phyloP scores from a whole-genome alignment of 92 coral and sea anemone species.

The Actinernus sp. region DNA sequence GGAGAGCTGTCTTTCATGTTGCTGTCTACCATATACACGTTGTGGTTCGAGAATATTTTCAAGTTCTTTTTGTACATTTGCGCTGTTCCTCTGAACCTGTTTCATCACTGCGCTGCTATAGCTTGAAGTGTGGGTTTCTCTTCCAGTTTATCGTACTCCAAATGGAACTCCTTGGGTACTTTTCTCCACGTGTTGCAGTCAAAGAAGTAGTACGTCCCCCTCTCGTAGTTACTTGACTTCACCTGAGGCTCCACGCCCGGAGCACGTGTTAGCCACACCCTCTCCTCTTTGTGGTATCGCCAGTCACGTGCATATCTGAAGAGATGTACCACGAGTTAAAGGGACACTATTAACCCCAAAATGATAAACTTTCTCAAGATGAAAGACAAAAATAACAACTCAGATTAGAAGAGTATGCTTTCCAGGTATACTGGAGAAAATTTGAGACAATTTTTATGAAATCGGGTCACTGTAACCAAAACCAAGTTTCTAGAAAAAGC shows the following conservation, averaged over 20 bases:
- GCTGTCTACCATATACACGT: no score
- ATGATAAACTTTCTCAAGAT: no score
- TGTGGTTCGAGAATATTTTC: no score
- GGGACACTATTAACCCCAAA: no score
- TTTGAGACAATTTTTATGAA: no score
- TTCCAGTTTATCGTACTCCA: constrained; percentile 97
- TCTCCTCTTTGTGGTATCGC: constrained; percentile 98
- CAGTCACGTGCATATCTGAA: constrained; percentile 97
- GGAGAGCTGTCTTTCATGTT: no score
- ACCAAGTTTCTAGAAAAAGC: no score
- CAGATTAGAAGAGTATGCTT: no score
- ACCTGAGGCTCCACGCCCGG: constrained; percentile 97
- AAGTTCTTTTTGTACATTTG: not conserved
- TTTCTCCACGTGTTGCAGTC: constrained; percentile 96
- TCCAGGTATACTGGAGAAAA: no score
- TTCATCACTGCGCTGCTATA: constrained; percentile 72
- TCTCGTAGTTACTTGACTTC: constrained; percentile 84
- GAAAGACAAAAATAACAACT: no score
- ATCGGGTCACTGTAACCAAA: no score
- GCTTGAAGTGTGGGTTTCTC: constrained; percentile 95
- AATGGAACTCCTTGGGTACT: constrained; percentile 93
- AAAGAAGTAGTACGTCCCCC: constrained; percentile 98
- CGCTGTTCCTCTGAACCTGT: not conserved
- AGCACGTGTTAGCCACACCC: constrained; percentile 97
- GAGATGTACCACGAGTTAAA: no score